Percentiles rank a stretch among this genome's conserved stretches.
Conservation (phyloP, 30 jellyfish, hydroid and myxozoan species). For the Pelagia noctiluca region DNA sequence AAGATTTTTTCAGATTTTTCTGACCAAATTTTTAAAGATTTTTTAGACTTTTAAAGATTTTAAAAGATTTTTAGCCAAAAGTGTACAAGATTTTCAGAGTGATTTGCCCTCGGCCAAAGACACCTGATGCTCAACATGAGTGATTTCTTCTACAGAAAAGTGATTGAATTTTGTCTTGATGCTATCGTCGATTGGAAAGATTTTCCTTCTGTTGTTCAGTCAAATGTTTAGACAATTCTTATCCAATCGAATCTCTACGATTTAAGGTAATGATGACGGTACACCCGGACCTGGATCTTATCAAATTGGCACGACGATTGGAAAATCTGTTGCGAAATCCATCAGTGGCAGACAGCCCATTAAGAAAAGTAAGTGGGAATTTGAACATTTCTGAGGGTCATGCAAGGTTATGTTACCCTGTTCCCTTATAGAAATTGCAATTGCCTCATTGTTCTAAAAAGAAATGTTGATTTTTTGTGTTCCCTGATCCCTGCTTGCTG, state of each 20-base stretch:
- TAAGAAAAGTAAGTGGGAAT: constrained; percentile 37
- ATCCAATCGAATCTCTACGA: too few relatives aligned
- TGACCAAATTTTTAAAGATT: too few relatives aligned
- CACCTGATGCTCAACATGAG: neutral
- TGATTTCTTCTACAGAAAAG: neutral
- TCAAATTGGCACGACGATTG: constrained; percentile 77
- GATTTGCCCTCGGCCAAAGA: neutral
- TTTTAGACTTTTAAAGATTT: too few relatives aligned
- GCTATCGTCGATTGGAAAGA: neutral
- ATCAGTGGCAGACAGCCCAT: constrained; percentile 51
- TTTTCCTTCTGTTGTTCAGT: neutral
- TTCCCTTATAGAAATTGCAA: neutral
- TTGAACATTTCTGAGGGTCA: neutral
- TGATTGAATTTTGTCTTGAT: neutral
- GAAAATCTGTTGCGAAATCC: constrained; percentile 74
- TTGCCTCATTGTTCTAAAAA: too few relatives aligned
- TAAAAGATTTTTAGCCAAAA: too few relatives aligned
- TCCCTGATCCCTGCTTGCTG: too few relatives aligned
- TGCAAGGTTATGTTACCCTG: neutral
- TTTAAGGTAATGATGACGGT: constrained; percentile 30
- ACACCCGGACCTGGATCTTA: constrained; percentile 92
- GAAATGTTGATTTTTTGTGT: too few relatives aligned
- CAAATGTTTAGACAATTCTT: too few relatives aligned
- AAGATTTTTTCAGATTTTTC: too few relatives aligned
- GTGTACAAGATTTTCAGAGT: too few relatives aligned